phyloP scores from a whole-genome alignment of 2,888 invertebrate species.

The Urechis unicinctus region DNA sequence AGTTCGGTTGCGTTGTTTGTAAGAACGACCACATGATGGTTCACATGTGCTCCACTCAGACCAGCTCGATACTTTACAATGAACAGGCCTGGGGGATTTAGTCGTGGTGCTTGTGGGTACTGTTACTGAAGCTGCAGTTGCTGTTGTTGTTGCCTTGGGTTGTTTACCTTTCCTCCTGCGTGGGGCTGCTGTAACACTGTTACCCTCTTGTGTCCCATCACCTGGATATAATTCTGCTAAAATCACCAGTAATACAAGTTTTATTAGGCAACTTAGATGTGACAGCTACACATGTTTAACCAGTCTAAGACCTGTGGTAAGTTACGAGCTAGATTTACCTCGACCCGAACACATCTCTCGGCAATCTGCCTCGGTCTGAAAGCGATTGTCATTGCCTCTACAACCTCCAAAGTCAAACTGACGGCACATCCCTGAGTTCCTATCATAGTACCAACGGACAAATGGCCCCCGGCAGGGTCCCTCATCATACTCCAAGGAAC shows the following conservation, averaged over 20 bases:
- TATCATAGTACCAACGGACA: constrained; percentile 68
- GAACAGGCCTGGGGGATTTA: not conserved
- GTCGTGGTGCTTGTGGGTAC: not conserved
- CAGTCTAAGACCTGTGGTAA: too few species aligned
- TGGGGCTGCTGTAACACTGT: not conserved
- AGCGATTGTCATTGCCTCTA: constrained; percentile 76
- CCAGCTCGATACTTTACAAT: constrained; percentile 58
- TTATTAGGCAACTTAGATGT: not conserved
- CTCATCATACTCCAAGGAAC: constrained; percentile 60
- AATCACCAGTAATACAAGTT: not conserved
- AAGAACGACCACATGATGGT: constrained; percentile 64
- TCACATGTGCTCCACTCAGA: constrained; percentile 77
- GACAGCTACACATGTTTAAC: too few species aligned
- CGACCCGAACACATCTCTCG: not conserved
- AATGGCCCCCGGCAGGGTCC: constrained; percentile 67
- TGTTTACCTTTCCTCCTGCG: not conserved
- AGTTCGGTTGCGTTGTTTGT: constrained; percentile 24
- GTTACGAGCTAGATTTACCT: too few species aligned
- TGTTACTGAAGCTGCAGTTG: not conserved
- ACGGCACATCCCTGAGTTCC: constrained; percentile 59
- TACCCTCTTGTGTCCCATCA: not conserved
- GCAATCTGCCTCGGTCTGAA: constrained; percentile 49
- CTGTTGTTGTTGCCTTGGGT: not conserved
- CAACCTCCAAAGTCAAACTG: constrained; percentile 77
- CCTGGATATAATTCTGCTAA: not conserved